phyloP scores from a whole-genome alignment of 2,113 vertebrate genomes.

The Gymnocephalus cernua region DNA sequence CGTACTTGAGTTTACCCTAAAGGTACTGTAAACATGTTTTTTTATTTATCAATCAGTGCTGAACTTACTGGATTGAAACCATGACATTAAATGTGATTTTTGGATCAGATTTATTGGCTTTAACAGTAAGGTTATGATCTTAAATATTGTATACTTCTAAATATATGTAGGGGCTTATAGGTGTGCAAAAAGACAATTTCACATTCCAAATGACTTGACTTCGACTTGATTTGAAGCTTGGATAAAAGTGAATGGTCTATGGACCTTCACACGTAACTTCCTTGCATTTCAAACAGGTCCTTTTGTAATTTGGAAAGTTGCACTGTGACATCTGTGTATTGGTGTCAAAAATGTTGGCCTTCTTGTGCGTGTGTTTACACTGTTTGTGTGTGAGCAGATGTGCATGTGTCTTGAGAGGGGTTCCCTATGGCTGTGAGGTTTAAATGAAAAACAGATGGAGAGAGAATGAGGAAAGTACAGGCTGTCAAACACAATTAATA shows the following conservation, averaged over 20 bases:
- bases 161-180: neutral
- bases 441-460: conserved; percentile 73
- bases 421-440: conserved; percentile 50
- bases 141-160: neutral
- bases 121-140: neutral
- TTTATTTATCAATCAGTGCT: neutral
- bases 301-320: neutral
- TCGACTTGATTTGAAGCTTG: neutral
- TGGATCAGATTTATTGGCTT: neutral
- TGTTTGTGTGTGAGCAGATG: conserved; percentile 39
- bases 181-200: neutral
- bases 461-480: conserved; percentile 55
- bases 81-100: neutral
- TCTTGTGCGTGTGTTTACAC: neutral
- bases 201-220: neutral
- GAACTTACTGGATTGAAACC: neutral
- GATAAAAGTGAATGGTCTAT: too few species aligned
- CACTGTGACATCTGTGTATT: conserved; percentile 7
- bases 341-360: neutral
- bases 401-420: conserved; percentile 36
- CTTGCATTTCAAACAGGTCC: neutral
- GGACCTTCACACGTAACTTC: neutral
- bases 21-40: neutral
- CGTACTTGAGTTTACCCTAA: neutral
- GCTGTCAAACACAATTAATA: conserved; percentile 74